A percentile compares a stretch with the other conserved stretches of the same genome.
phyloP scores from a whole-genome alignment of 1,140 invertebrate species.

The Drosophila sulfurigaster region DNA sequence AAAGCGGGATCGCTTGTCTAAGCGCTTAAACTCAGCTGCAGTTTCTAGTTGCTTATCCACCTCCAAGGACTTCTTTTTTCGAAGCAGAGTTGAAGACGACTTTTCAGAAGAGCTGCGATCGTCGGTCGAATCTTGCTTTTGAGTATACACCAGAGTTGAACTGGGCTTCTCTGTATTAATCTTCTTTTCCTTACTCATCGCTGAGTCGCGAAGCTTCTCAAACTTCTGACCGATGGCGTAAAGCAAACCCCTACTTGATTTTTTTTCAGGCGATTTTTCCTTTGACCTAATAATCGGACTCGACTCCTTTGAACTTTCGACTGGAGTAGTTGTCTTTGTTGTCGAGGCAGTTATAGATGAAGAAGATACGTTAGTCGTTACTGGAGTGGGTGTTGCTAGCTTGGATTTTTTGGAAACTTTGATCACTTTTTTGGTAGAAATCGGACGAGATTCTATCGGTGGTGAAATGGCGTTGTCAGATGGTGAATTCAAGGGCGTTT shows the following conservation, averaged over 20 bases:
- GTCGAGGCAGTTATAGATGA: constrained; percentile 43
- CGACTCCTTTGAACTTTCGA: constrained; percentile 73
- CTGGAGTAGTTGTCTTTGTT: constrained; percentile 68
- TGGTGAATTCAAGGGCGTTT: constrained; percentile 31
- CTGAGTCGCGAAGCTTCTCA: constrained; percentile 87
- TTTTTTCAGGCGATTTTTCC: constrained; percentile 80
- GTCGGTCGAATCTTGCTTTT: constrained; percentile 61
- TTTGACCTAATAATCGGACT: constrained; percentile 66
- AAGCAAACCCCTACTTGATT: constrained; percentile 79
- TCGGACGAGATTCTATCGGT: constrained; percentile 52
- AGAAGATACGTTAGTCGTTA: constrained; percentile 42
- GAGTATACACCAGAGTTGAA: constrained; percentile 50
- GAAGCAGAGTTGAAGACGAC: constrained; percentile 22
- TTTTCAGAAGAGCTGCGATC: constrained; percentile 40
- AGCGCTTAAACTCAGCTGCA: constrained; percentile 52
- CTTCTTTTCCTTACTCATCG: constrained; percentile 81
- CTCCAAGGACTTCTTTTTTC: constrained; percentile 63
- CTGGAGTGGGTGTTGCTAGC: constrained; percentile 63
- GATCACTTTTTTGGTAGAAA: constrained; percentile 63
- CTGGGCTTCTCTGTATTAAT: neutral
- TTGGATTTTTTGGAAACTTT: constrained; percentile 80
- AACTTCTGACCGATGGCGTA: constrained; percentile 89
- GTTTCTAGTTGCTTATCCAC: constrained; percentile 33
- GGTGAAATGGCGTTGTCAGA: constrained; percentile 57
- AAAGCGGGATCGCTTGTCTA: constrained; percentile 84